Base-by-base conservation (phyloP, 2,888 invertebrate genomes). In the Drosophila rubida region DNA sequence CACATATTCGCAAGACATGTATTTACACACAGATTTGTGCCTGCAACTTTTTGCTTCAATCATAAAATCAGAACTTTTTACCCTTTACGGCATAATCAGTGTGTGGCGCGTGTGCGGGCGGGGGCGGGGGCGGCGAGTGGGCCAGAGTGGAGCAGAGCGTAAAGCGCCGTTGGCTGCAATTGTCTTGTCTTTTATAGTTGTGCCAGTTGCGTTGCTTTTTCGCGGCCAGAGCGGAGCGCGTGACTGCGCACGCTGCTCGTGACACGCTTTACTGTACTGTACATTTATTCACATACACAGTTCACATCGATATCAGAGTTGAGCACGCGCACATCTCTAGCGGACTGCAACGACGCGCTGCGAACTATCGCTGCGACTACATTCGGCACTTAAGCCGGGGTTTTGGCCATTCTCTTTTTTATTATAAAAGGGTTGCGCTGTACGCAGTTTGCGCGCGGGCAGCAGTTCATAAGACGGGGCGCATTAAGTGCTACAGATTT, bases 41-140 rank as follows among this genome's bases (percentile, higher is more conserved):
- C 71, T 61, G 75, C 67, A 78, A 78, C 72, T 80, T 75, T 75
- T 69, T 78, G 69, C 69, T 67, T 83, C 83, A 83, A 86, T 83
- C 86, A 83, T 83, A 83, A 86, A 83, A 83, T 86, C 86, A 83
- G 83, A 83, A 83, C 83, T 83, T 86, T 80, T 76, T 86, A 83
- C 86, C 86, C 80, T 78, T 83, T 83, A 86, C 67, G 71, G 69
- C 78, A 83, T 86, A 83, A 83, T 86, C 82, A 86, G 80, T 69
- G 80, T 64, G 63, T 60, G n/a, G 65, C 58, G 58, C 32, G 22
- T 60, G 25, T 25, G 42, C n/a, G 41, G 5, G 27, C 39, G 42
- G 9, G 59, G 14, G 64, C 41, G 48, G 46, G 41, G 16, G 46
- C 16, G 11, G 45, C 9, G 16, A 11, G 25, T 19, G 22, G 25